phyloP scores from a whole-genome alignment of 2,888 invertebrate species.

The Caenorhabditis sinica region DNA sequence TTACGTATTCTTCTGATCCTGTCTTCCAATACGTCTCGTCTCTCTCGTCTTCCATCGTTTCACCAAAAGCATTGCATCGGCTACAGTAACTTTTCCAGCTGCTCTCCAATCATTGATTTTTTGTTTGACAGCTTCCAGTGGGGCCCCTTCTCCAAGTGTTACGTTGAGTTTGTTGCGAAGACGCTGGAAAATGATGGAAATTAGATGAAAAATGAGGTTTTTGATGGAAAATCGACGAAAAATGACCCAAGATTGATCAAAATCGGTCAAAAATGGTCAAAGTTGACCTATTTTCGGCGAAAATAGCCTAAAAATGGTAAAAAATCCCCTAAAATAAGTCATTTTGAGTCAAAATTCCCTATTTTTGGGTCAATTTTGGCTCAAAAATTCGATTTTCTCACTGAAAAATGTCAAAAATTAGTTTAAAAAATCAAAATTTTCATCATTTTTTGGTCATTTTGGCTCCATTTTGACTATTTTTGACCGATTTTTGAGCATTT shows the following conservation, averaged over 20 bases:
- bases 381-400: background rate
- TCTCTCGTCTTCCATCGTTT: constrained; percentile 76
- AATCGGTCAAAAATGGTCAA: background rate
- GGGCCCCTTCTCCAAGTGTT: constrained; percentile 49
- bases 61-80: constrained; percentile 64
- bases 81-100: constrained; percentile 50
- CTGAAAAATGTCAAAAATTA: constrained; percentile 1
- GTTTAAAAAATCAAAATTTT: background rate
- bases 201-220: background rate
- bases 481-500: background rate
- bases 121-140: constrained; percentile 56
- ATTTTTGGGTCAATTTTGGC: background rate
- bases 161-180: constrained; percentile 49
- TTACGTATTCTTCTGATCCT: constrained; percentile 70
- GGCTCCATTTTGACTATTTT: background rate
- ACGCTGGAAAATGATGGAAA: constrained; percentile 41
- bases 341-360: background rate
- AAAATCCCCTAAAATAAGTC: background rate
- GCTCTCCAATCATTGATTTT: constrained; percentile 47
- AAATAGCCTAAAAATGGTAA: background rate
- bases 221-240: background rate
- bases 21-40: constrained; percentile 68
- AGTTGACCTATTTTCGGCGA: no score
- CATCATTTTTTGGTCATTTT: background rate
- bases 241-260: no score